phyloP scores from a whole-genome alignment of 1,140 invertebrate species.

The Magallana angulata region DNA sequence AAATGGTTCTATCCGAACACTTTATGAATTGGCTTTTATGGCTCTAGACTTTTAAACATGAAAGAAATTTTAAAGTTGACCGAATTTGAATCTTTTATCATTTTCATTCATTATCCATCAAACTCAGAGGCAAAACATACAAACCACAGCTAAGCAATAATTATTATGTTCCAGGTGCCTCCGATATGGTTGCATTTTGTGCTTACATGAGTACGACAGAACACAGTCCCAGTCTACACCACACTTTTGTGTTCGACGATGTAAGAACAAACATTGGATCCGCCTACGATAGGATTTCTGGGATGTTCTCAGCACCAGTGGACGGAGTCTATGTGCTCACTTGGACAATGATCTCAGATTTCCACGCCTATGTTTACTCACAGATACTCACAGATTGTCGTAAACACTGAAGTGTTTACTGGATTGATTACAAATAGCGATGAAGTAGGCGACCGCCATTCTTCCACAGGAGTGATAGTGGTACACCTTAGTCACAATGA shows the following conservation, averaged over 20 bases:
- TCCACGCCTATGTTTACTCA: background rate
- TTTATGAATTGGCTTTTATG: too few species aligned
- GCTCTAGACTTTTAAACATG: too few species aligned
- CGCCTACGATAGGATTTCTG: constrained; percentile 1
- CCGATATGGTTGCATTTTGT: constrained; percentile 30
- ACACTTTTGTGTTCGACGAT: constrained; percentile 30
- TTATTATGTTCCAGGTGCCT: background rate
- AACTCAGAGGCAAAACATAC: background rate
- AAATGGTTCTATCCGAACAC: too few species aligned
- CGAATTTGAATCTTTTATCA: background rate
- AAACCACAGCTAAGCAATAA: background rate
- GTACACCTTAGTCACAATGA: background rate
- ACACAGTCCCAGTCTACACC: background rate
- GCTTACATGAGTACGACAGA: constrained; percentile 13
- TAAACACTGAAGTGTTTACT: constrained; percentile 13
- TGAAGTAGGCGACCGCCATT: background rate
- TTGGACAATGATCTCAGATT: background rate
- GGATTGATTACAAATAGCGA: background rate
- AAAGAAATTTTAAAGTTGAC: background rate
- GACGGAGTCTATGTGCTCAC: constrained; percentile 24
- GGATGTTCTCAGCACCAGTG: constrained; percentile 26
- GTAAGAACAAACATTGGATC: constrained; percentile 34
- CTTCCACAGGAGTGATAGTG: background rate
- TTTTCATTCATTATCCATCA: background rate
- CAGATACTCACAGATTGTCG: constrained; percentile 27